Percentiles rank a stretch among this genome's conserved stretches.
phyloP scores from a whole-genome alignment of 2,888 invertebrate genomes.

The Apamea epomidion region DNA sequence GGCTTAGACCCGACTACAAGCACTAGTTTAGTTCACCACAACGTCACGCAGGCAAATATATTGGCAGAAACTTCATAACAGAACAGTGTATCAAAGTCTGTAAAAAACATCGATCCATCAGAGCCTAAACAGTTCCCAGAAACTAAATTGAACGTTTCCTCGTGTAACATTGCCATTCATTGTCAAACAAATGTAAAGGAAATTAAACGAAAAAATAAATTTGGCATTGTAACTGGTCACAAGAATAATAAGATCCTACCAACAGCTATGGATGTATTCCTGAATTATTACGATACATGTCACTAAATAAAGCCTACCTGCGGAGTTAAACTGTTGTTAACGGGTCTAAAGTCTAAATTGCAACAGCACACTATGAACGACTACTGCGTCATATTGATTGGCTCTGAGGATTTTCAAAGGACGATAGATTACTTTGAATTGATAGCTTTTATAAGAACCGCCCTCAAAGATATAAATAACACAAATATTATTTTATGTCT shows the following conservation, averaged over 20 bases:
- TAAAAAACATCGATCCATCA: too few relatives aligned
- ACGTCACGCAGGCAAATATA: too few relatives aligned
- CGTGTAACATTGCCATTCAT: too few relatives aligned
- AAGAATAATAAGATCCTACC: neutral
- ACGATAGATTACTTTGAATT: slow-evolving; percentile 1
- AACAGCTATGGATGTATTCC: neutral
- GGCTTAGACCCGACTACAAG: too few relatives aligned
- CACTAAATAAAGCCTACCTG: neutral
- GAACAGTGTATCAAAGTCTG: too few relatives aligned
- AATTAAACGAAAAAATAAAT: neutral
- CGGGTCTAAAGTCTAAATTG: neutral
- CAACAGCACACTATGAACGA: neutral
- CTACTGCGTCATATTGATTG: slow-evolving; percentile 2
- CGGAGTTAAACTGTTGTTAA: neutral
- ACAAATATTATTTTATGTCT: neutral
- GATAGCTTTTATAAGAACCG: neutral
- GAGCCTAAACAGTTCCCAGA: too few relatives aligned
- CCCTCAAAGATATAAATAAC: slow-evolving; percentile 5
- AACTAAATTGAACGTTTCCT: too few relatives aligned
- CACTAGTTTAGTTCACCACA: too few relatives aligned
- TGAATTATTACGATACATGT: neutral
- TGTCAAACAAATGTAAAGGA: neutral
- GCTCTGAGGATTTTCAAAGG: neutral
- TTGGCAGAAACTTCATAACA: too few relatives aligned
- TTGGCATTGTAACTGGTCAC: neutral